Base-by-base conservation (phyloP, 2,113 vertebrate genomes). In the Balaenoptera acutorostrata region DNA sequence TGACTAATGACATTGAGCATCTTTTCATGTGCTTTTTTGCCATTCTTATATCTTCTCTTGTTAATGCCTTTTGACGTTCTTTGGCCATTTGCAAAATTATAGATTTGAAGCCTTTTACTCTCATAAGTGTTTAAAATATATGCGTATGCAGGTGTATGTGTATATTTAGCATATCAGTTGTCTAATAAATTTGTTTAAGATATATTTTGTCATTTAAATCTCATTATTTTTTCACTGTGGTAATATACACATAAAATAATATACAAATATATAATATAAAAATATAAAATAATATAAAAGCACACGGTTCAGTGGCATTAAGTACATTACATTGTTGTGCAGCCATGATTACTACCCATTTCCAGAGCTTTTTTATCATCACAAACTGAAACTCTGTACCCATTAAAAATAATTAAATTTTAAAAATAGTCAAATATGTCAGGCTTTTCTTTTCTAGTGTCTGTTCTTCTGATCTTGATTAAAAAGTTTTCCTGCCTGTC, bases 31-130 rank as follows among this genome's bases (percentile, higher is more conserved):
- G 17, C 75, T 90, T 84, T 85, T 66, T 93, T 83, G 71, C 57
- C 71, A 85, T 95, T 97, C 63, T 84, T 81, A 23, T 52, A 90
- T 96, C 92, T 96, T 94, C 18, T 90, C 57, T 87, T 93, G 23
- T 90, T 96, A 93, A 90, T 44, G 25, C 69, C 81, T 93, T 95
- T 88, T 72, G 44, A 78, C 64, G 4, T 91, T 64, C 77, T 78
- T 93, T 85, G 20, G 39, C 20, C 36, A 81, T 90, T 94, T 80
- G 44, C 57, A 39, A 69, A 88, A 92, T 66, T 83, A 86, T 41
- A 93, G 39, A 88, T 92, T 41, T 88, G 93, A 96, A 88, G 52
- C 13, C 20, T 96, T 96, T 93, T 88, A 52, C 29, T 92, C 64
- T 88, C 57, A 31, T 72, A 96, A 52, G 39, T 61, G 69, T 85